Evolutionary conservation across 2,113 vertebrate species (phyloP).

Genomic region (Python bivittatus): DNA sequence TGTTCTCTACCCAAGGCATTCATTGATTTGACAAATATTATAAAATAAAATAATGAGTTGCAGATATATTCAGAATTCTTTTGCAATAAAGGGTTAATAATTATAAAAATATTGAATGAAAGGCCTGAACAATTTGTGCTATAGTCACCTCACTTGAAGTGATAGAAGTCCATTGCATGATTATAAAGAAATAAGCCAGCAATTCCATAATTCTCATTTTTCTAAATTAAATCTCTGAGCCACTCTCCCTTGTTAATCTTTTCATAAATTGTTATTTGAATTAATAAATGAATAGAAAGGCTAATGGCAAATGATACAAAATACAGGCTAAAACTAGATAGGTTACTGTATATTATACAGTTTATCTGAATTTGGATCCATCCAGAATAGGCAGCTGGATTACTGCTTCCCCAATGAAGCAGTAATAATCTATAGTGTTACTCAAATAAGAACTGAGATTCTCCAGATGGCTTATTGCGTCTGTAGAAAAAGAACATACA

Average conservation of each 20-base stretch:
- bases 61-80: background rate
- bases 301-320: background rate
- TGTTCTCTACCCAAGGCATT: too few species aligned
- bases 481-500: background rate
- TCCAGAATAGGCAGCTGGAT: conserved; percentile 17
- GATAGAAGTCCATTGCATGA: background rate
- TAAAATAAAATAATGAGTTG: too few species aligned
- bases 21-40: too few species aligned
- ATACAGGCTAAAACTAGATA: background rate
- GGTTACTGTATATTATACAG: background rate
- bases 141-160: background rate
- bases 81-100: background rate
- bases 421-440: conserved; percentile 1
- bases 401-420: background rate
- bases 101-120: background rate
- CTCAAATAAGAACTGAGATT: conserved; percentile 14
- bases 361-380: conserved; percentile 12
- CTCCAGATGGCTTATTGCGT: conserved; percentile 9
- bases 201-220: background rate
- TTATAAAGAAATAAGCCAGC: background rate
- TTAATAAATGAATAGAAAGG: background rate
- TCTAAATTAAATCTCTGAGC: background rate
- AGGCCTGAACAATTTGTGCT: background rate
- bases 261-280: background rate
- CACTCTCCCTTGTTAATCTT: background rate